Evolutionary conservation across 2,888 invertebrate species (phyloP), one percentile per base, ranked within the genome.

Genomic region (Lacanobia wlatinum): DNA sequence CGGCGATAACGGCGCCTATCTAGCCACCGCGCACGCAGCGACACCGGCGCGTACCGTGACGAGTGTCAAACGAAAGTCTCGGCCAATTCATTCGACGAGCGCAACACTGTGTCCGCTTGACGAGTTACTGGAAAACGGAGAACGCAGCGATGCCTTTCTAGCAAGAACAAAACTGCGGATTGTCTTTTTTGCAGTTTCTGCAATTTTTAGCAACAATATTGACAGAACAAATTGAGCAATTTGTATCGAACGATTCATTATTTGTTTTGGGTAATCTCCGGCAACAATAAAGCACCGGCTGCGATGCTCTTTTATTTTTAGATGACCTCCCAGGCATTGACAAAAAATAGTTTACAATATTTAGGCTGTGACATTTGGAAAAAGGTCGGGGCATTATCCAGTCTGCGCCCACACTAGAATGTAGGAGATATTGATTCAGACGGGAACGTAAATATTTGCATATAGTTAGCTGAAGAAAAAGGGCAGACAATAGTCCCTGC

Each of bases 1-100:
- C 66, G 80, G 75, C 77, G 84, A 93, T 94, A 94, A 94, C 93
- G 92, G 93, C 91, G 88, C 88, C 89, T 90, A 88, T 87, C 86
- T 82, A 82, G 87, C 83, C 84, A 69, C 70, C 72, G 59, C 43
- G 74, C 84, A 80, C 84, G 63, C 76, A 71, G 66, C 73, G 79
- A 78, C 83, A 83, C 83, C 69, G 65, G 53, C 76, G 67, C 62
- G 53, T 69, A 83, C 83, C 64, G 88, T 86, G 87, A 77, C 78
- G 78, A 66, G 40, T 70, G 67, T 78, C 64, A 78, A 70, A 80
- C 66, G 59, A 73, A 74, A 73, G 48, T 60, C 58, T 70, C 23
- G 23, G 65, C 18, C 63, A 58, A 68, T 78, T 65, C 58, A 75
- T 61, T 62, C 63, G 52, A 67, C 62, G n/a, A 70, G 53, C 61